Evolutionary conservation across 2,113 vertebrate species (phyloP), one percentile per base, ranked within the genome.

Genomic region (Eublepharis macularius): DNA sequence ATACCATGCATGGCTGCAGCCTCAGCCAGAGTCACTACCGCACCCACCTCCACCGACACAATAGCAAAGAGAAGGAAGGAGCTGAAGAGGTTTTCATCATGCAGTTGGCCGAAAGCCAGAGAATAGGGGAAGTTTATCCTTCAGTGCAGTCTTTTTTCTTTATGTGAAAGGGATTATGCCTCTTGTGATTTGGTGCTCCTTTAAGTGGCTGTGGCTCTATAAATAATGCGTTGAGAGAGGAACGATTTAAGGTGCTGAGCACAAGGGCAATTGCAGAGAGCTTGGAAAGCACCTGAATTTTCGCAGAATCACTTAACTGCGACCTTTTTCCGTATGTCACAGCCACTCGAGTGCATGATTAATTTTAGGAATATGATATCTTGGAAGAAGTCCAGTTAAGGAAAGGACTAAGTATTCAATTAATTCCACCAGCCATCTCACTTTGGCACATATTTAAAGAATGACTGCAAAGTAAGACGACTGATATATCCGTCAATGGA

Each of bases 211-310:
- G 41, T 63, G 81, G 85, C 86, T 90, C 76, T 74, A 89, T 39
- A 85, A 90, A 85, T 78, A 84, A 91, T 90, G 91, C 90, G 88
- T 90, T 60, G 80, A 80, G 89, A 85, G 87, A 57, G 4, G 87
- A 88, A 85, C 82, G 0, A 87, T 84, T 91, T 76, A 82, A n/a
- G 83, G 80, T 66, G 86, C 72, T 85, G 83, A 90, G 88, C 34
- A 76, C 2, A 76, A 83, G 73, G 73, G 82, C 76, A 91, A 68
- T 83, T 63, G 75, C 57, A 86, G 86, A 88, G 81, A 19, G 6
- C 39, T 69, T 45, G 24, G 1, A 77, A 92, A 86, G 45, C 57
- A 92, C 86, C 85, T 83, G 41, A 83, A 87, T 3, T 74, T 88
- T 82, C 41, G 65, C 78, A 83, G 72, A 89, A 86, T 90, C 82